Percentiles rank a stretch among this genome's conserved stretches.
Conservation (phyloP, 2,113 vertebrate species). For the Malurus melanocephalus region DNA sequence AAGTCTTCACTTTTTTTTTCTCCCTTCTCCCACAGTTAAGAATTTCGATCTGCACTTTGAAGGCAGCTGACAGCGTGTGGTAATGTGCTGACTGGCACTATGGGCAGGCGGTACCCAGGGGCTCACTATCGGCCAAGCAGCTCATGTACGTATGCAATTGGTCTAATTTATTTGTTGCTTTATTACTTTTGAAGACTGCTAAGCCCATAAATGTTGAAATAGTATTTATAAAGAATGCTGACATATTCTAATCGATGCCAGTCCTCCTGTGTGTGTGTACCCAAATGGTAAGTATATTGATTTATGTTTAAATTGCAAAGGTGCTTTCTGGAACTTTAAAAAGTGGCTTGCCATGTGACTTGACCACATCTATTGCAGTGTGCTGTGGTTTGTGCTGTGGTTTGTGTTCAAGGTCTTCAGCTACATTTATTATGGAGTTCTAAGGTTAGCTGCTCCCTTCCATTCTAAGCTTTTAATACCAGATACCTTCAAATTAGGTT, state of each 20-base stretch:
- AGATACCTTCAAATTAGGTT: neutral
- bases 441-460: neutral
- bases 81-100: constrained; percentile 74
- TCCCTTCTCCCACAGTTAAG: constrained; percentile 37
- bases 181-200: neutral
- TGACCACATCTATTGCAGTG: neutral
- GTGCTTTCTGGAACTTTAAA: neutral
- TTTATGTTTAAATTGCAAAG: neutral
- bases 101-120: constrained; percentile 78
- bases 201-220: neutral
- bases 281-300: neutral
- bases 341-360: rapidly evolving
- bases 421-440: neutral
- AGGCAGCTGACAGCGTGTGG: constrained; percentile 45
- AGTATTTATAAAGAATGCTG: constrained; percentile 19
- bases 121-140: constrained; percentile 68
- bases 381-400: neutral
- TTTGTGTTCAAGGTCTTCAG: neutral
- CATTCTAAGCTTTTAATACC: neutral
- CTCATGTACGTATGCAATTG: constrained; percentile 72
- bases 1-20: constrained; percentile 56
- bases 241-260: neutral
- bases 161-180: neutral
- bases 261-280: neutral
- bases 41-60: neutral